Percentiles rank a stretch among this genome's conserved stretches.
Conservation (phyloP, 2,888 invertebrate genomes). For the Torymus texanus region DNA sequence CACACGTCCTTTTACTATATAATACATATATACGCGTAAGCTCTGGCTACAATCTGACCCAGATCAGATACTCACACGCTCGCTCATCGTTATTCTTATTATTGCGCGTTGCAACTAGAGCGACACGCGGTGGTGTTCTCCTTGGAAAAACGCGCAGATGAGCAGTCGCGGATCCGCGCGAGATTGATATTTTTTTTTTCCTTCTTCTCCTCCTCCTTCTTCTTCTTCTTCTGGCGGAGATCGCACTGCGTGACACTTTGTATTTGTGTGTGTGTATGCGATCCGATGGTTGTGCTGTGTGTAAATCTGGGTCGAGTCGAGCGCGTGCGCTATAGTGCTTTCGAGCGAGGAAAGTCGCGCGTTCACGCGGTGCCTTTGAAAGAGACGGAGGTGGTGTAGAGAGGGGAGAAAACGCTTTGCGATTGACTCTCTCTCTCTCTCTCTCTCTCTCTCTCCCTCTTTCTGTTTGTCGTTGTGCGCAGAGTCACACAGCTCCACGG, state of each 20-base stretch:
- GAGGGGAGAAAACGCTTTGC: not conserved
- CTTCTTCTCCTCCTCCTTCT: not conserved
- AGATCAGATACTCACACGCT: slow-evolving; percentile 11
- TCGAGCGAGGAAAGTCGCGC: slow-evolving; percentile 33
- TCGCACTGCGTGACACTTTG: slow-evolving; percentile 44
- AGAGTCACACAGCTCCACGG: not conserved
- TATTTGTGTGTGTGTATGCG: not conserved
- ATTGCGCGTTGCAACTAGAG: slow-evolving; percentile 32
- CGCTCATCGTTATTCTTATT: too few relatives aligned
- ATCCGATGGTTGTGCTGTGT: too few relatives aligned
- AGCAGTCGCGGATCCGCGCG: slow-evolving; percentile 17
- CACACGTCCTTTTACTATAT: too few relatives aligned
- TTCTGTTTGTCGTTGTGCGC: not conserved
- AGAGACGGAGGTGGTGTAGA: not conserved
- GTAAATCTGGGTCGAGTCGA: slow-evolving; percentile 45
- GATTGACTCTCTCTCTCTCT: slow-evolving; percentile 14
- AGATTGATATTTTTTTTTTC: slow-evolving; percentile 13
- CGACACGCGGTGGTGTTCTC: slow-evolving; percentile 13
- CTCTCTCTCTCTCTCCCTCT: not conserved
- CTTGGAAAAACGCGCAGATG: slow-evolving; percentile 19
- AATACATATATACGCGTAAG: slow-evolving; percentile 2
- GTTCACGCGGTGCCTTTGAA: not conserved
- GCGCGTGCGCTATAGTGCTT: slow-evolving; percentile 25
- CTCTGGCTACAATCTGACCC: slow-evolving; percentile 46
- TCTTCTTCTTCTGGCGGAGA: not conserved